These are phyloP conservation scores for Tetraneura akinire DNA, from an alignment of 1,140 invertebrate species.

Conservation along the genomic window DNA sequence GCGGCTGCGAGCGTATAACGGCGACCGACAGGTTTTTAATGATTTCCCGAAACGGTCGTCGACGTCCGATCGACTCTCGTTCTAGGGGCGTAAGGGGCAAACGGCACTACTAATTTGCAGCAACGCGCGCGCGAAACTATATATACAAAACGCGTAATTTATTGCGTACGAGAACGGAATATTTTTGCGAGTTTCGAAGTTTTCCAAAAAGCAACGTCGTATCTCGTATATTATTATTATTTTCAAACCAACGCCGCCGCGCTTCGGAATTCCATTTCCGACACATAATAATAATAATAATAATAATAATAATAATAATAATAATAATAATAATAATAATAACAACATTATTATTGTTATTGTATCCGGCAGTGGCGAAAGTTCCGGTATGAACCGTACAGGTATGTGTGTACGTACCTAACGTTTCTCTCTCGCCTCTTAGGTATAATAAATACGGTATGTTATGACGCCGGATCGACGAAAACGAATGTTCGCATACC, in stretches of 20 bases:
- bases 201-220: neutral
- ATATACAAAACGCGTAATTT: constrained; percentile 32
- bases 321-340: too few relatives aligned
- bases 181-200: neutral
- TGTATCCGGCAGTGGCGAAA: too few relatives aligned
- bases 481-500: too few relatives aligned
- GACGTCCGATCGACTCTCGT: neutral
- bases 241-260: neutral
- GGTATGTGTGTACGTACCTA: too few relatives aligned
- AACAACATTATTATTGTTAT: too few relatives aligned
- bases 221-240: neutral
- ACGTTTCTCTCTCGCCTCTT: too few relatives aligned
- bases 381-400: too few relatives aligned
- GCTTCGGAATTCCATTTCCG: neutral
- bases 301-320: too few relatives aligned
- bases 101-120: constrained; percentile 1
- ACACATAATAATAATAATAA: neutral
- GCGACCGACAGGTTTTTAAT: constrained; percentile 46
- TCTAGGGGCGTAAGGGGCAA: neutral
- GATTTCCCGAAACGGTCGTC: constrained; percentile 40
- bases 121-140: neutral
- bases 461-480: too few relatives aligned
- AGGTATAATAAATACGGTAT: too few relatives aligned
- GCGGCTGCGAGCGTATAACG: neutral
- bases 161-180: constrained; percentile 27